phyloP scores from a whole-genome alignment of 2,888 invertebrate genomes.

The Mesochorus sp. region DNA sequence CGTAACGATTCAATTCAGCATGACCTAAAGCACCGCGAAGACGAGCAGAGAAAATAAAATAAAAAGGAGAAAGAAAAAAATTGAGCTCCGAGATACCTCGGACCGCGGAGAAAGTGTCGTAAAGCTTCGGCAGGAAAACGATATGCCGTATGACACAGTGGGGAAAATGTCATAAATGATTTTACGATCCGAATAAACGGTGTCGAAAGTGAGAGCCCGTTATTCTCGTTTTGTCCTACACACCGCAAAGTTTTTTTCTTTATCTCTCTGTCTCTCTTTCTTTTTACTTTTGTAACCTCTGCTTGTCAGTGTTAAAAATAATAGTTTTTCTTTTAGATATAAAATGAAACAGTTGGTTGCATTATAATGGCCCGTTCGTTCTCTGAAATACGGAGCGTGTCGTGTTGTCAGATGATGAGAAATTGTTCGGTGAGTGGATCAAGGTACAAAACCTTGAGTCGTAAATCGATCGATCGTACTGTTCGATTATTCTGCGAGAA shows the following conservation, averaged over 20 bases:
- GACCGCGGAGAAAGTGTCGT: slow-evolving; percentile 48
- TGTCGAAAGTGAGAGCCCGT: slow-evolving; percentile 66
- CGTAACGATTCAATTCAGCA: not conserved
- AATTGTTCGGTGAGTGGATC: slow-evolving; percentile 23
- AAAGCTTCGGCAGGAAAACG: slow-evolving; percentile 40
- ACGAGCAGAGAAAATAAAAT: not conserved
- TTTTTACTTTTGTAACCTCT: not conserved
- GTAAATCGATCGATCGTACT: slow-evolving; percentile 6
- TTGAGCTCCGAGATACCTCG: slow-evolving; percentile 11
- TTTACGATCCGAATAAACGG: slow-evolving; percentile 71
- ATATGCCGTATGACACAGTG: slow-evolving; percentile 17
- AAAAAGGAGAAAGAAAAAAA: slow-evolving; percentile 3
- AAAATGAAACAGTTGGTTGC: slow-evolving; percentile 5
- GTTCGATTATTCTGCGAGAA: not conserved
- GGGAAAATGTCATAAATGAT: slow-evolving; percentile 69
- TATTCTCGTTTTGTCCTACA: slow-evolving; percentile 39
- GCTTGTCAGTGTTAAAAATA: slow-evolving; percentile 18
- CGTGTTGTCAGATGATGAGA: not conserved
- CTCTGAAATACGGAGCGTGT: not conserved
- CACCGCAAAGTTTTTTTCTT: slow-evolving; percentile 15
- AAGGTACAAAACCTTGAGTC: slow-evolving; percentile 8
- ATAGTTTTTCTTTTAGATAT: not conserved
- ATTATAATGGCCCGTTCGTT: slow-evolving; percentile 25
- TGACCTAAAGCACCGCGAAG: not conserved
- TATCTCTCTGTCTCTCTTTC: too few relatives aligned